Conservation (phyloP, 2,888 invertebrate species). For the Rhamphomyia laevipes region DNA sequence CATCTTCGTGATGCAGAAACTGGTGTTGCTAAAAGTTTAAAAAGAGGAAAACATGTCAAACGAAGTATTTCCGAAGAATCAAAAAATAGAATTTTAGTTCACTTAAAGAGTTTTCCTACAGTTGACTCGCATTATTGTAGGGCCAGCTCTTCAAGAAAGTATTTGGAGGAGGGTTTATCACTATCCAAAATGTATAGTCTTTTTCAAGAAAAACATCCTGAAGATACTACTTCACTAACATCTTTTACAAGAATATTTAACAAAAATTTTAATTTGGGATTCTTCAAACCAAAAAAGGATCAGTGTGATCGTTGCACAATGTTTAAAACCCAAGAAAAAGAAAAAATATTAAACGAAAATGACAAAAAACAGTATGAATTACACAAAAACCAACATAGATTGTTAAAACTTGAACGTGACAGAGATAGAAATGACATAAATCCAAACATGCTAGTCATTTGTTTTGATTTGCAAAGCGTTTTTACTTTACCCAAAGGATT, state of each 20-base stretch:
- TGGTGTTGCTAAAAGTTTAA: neutral
- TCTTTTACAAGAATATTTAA: slow-evolving; percentile 3
- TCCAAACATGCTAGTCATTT: neutral
- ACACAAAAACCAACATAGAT: neutral
- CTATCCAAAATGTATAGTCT: neutral
- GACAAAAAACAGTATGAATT: neutral
- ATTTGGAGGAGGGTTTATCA: neutral
- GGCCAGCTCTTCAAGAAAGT: neutral
- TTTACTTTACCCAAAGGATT: neutral
- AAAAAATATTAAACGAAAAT: neutral
- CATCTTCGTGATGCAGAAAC: neutral
- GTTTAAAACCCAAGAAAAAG: neutral
- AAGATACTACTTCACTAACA: neutral
- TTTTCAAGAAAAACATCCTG: neutral
- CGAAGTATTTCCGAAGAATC: neutral
- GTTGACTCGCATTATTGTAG: neutral
- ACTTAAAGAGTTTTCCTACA: neutral
- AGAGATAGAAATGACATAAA: neutral
- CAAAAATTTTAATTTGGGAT: slow-evolving; percentile 1
- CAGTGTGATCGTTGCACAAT: neutral
- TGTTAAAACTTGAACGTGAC: neutral
- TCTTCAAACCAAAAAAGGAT: slow-evolving; percentile 2
- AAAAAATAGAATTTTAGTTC: neutral
- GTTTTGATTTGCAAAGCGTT: neutral
- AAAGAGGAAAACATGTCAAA: neutral